Evolutionary conservation across 2,888 invertebrate species (phyloP).

Genomic region (Macroteleia sp.): DNA sequence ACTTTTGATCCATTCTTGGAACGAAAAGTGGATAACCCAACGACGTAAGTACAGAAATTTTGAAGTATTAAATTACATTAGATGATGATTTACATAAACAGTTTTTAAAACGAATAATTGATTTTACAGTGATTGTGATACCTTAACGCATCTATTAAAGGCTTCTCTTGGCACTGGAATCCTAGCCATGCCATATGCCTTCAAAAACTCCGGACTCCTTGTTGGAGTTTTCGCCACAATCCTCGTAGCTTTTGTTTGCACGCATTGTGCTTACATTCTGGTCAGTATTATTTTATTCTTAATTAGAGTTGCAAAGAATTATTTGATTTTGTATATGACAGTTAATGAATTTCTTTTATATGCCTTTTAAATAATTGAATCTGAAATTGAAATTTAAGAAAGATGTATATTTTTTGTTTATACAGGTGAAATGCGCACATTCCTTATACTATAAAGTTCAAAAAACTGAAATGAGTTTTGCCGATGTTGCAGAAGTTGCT

Average conservation of each 20-base stretch:
- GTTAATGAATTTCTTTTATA: no score
- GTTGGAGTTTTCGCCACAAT: conserved; percentile 93
- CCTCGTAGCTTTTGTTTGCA: conserved; percentile 94
- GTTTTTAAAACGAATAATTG: neutral
- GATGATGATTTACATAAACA: neutral
- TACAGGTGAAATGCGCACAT: conserved; percentile 92
- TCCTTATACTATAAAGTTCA: conserved; percentile 90
- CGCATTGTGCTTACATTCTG: conserved; percentile 97
- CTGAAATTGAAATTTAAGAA: no score
- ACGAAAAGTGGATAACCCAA: conserved; percentile 89
- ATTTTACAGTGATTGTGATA: conserved; percentile 91
- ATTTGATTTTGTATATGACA: no score
- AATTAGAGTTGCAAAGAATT: no score
- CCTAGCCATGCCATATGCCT: conserved; percentile 96
- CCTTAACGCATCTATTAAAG: conserved; percentile 96
- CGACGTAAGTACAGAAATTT: conserved; percentile 88
- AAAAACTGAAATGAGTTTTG: conserved; percentile 91
- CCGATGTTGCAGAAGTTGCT: conserved; percentile 93
- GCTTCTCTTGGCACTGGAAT: conserved; percentile 98
- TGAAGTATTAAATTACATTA: no score
- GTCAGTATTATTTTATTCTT: no score
- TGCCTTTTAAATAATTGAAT: no score
- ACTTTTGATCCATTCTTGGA: conserved; percentile 91
- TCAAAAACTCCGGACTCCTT: conserved; percentile 93
- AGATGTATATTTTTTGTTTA: conserved; percentile 65